Evolutionary conservation across 1,140 invertebrate genomes (phyloP).

Genomic region (Chelonus insularis): DNA sequence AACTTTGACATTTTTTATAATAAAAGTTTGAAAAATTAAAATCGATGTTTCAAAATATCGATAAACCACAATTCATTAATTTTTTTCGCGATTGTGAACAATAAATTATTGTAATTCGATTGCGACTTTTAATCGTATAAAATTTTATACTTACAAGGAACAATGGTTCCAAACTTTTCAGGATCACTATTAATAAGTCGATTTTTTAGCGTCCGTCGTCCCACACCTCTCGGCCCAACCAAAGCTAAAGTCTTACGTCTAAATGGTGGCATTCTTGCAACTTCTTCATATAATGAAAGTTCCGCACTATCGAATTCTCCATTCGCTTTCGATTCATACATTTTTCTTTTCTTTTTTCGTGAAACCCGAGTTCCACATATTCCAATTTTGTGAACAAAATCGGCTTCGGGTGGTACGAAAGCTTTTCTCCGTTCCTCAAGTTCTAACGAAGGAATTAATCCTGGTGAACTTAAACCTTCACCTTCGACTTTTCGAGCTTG

Average conservation of each 20-base stretch:
- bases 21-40: too few species aligned
- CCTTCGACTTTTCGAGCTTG: conserved; percentile 83
- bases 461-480: conserved; percentile 70
- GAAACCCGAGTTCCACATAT: conserved; percentile 87
- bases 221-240: conserved; percentile 92
- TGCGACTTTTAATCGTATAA: too few species aligned
- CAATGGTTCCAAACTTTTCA: conserved; percentile 84
- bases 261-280: conserved; percentile 95
- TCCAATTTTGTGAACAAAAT: conserved; percentile 92
- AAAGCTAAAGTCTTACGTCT: conserved; percentile 90
- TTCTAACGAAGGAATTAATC: conserved; percentile 89
- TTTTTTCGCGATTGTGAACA: too few species aligned
- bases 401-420: conserved; percentile 92
- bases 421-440: conserved; percentile 95
- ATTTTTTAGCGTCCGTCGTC: conserved; percentile 91
- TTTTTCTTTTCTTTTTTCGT: conserved; percentile 90
- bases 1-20: too few species aligned
- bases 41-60: too few species aligned
- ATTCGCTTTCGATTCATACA: conserved; percentile 88
- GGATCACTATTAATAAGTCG: conserved; percentile 90
- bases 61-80: too few species aligned
- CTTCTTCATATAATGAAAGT: conserved; percentile 92
- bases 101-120: too few species aligned
- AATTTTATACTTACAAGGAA: conserved; percentile 89
- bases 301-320: conserved; percentile 93